A percentile compares a stretch with the other conserved stretches of the same genome.
These are phyloP conservation scores for Serripes groenlandicus DNA, from an alignment of 2,888 invertebrate species.

Conservation along the genomic window DNA sequence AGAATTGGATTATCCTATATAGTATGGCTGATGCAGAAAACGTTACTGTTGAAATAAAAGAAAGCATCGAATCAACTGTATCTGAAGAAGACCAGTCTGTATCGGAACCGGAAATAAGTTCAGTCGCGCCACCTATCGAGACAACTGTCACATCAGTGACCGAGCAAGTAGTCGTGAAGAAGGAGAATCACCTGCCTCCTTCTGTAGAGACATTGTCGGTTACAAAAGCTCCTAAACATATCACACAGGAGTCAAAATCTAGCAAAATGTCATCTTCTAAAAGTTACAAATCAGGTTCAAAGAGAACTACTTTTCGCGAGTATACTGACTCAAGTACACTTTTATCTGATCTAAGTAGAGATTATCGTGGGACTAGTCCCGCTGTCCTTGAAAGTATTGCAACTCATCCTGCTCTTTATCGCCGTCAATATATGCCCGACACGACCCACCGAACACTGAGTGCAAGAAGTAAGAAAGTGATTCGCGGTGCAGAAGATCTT, in stretches of 20 bases:
- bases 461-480: slow-evolving; percentile 79
- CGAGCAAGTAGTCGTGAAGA: slow-evolving; percentile 20
- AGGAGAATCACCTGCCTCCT: slow-evolving; percentile 6
- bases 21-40: slow-evolving; percentile 61
- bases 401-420: slow-evolving; percentile 75
- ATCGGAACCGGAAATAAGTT: slow-evolving; percentile 42
- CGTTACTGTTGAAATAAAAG: slow-evolving; percentile 24
- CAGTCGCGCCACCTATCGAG: slow-evolving; percentile 61
- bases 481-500: slow-evolving; percentile 82
- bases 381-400: slow-evolving; percentile 81
- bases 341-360: slow-evolving; percentile 67
- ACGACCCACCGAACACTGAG: slow-evolving; percentile 72
- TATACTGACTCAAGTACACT: slow-evolving; percentile 56
- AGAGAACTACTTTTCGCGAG: slow-evolving; percentile 53
- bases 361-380: slow-evolving; percentile 80
- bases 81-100: not conserved
- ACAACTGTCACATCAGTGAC: slow-evolving; percentile 66
- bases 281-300: slow-evolving; percentile 30
- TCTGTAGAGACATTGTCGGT: slow-evolving; percentile 29
- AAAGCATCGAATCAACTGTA: not conserved
- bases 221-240: slow-evolving; percentile 16
- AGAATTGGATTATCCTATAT: slow-evolving; percentile 21
- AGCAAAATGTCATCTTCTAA: slow-evolving; percentile 25
- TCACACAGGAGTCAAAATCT: not conserved
- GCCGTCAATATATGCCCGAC: slow-evolving; percentile 62